phyloP scores from a whole-genome alignment of 1,140 invertebrate genomes.

The Bombus consobrinus region DNA sequence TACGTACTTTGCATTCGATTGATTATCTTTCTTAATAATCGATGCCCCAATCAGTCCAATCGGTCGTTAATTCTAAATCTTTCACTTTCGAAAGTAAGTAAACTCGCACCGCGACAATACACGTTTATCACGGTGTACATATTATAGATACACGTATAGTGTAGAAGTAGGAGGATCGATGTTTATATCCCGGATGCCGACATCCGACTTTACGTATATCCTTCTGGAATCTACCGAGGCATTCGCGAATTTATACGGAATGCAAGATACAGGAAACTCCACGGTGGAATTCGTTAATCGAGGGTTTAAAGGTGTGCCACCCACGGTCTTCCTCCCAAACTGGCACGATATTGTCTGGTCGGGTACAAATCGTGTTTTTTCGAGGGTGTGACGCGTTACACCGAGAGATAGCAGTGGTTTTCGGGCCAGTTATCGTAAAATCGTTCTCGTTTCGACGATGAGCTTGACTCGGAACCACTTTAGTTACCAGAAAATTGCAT shows the following conservation, averaged over 20 bases:
- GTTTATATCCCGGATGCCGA: not conserved
- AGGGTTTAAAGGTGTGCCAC: not conserved
- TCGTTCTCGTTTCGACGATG: not conserved
- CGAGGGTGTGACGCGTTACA: not conserved
- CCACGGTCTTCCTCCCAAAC: no score
- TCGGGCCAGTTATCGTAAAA: conserved; percentile 10
- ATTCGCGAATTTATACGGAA: conserved; percentile 45
- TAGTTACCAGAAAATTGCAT: not conserved
- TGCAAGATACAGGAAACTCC: not conserved
- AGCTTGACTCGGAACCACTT: no score
- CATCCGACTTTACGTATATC: conserved; percentile 4
- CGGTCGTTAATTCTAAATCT: no score
- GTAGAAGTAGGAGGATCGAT: not conserved
- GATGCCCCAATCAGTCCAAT: no score
- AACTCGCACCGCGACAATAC: not conserved
- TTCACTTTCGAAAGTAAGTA: not conserved
- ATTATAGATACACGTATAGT: not conserved
- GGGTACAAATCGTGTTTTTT: not conserved
- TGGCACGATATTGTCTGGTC: not conserved
- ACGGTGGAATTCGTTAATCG: conserved; percentile 54
- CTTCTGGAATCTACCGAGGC: conserved; percentile 48
- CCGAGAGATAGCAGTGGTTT: no score
- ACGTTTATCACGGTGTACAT: not conserved
- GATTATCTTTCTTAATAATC: no score
- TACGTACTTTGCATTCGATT: no score